phyloP scores from a whole-genome alignment of 1,140 invertebrate species.

The Yoshiicerus persimilis region DNA sequence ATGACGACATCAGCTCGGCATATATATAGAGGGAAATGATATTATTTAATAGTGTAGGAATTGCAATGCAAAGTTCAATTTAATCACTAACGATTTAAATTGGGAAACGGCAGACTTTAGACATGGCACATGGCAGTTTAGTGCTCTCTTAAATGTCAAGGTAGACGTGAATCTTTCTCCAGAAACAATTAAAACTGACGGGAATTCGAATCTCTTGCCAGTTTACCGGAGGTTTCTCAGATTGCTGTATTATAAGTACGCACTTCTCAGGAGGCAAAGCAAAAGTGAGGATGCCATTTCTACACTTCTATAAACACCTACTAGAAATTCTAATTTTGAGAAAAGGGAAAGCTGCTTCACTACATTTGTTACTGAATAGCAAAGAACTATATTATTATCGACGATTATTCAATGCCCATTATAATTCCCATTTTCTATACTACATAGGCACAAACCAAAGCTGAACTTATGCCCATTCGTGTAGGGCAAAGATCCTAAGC shows the following conservation, averaged over 20 bases:
- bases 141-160: neutral
- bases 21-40: no score
- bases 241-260: neutral
- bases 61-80: neutral
- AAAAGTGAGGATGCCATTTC: no score
- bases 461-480: no score
- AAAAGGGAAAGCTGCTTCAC: neutral
- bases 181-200: slow-evolving; percentile 3
- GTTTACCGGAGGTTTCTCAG: neutral
- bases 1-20: no score
- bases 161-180: neutral
- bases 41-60: neutral
- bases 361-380: neutral
- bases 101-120: neutral
- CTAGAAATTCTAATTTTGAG: neutral
- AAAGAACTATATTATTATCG: neutral
- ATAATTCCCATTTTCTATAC: neutral
- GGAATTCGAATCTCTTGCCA: neutral
- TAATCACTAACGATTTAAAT: neutral
- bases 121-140: neutral
- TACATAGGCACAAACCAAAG: no score
- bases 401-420: neutral
- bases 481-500: no score
- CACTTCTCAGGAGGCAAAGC: no score
- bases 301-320: no score